Percentiles rank a stretch among this genome's conserved stretches.
Conservation (phyloP, 2,113 vertebrate genomes). For the Panthera uncia region DNA sequence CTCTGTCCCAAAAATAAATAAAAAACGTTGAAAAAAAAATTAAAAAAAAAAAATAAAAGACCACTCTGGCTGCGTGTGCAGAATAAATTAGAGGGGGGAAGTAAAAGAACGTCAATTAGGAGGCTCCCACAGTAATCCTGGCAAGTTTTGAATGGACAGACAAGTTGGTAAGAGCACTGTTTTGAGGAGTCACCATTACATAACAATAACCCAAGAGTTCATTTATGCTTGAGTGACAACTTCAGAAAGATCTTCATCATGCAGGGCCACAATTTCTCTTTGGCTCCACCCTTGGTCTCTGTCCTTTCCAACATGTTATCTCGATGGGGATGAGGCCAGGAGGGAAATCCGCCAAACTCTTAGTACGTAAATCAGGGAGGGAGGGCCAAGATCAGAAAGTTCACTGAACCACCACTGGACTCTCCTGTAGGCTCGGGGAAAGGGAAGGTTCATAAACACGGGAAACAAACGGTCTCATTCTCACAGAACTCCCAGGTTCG, state of each 20-base stretch:
- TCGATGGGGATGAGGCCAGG: background rate
- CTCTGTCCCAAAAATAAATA: too few species aligned
- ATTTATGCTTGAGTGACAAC: background rate
- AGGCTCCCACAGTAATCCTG: background rate
- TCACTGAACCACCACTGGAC: background rate
- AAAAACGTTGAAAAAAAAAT: too few species aligned
- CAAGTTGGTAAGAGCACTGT: background rate
- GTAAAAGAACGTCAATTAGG: background rate
- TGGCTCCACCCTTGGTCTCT: slow-evolving; percentile 12
- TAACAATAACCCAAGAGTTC: background rate
- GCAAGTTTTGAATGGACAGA: background rate
- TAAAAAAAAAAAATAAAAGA: background rate
- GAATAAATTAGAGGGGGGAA: background rate
- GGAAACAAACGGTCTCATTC: background rate
- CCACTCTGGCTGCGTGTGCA: background rate
- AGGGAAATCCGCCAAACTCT: background rate
- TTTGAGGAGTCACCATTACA: background rate
- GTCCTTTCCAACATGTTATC: slow-evolving; percentile 23
- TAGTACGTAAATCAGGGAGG: background rate
- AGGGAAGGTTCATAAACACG: background rate
- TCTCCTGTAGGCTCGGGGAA: background rate
- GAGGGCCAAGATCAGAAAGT: background rate
- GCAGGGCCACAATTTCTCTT: background rate
- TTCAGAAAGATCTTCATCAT: background rate
- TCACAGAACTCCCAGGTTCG: background rate